Base-by-base conservation (phyloP, 92 coral and sea anemone species). In the Zoanthus sansibaricus region DNA sequence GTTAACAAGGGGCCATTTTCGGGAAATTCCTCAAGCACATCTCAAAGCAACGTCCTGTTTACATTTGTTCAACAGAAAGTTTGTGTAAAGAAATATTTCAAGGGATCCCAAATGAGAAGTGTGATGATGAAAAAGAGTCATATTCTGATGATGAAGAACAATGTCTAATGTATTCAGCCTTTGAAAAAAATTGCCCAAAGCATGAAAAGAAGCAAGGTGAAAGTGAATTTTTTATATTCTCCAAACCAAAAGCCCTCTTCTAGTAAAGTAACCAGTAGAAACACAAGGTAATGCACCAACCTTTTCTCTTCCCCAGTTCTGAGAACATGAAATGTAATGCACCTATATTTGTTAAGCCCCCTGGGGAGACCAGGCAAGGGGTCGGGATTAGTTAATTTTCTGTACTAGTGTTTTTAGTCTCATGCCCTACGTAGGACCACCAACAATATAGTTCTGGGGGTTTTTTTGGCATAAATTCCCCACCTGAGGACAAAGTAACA, bases 261-360 rank as follows among this genome's bases (percentile, higher is more conserved):
- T 56, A 56, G 64, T 56, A 56, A 56, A 56, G 64, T 56, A 56
- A 56, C 64, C 64, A 56, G n/a, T 56, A 56, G 64, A 56, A 56
- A 56, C 64, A 56, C 64, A 56, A 56, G 64, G 64, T 56, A 56
- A 56, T 56, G 64, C 64, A 56, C 64, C 64, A 56, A 56, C 64
- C 64, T 56, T 56, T 56, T 56, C 64, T n/a, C 64, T 56, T 56
- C 64, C 64, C 64, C 64, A 56, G 64, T 56, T 56, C 64, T 56
- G 64, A 56, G 64, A 56, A 56, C 64, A 56, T 56, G 4, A 56
- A 56, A 56, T 8, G 64, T 56, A 56, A 56, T 56, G 64, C 64
- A 56, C 64, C 64, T 56, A 56, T 56, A 56, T 56, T 1, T 56
- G 64, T 56, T 56, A 56, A 56, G 64, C 64, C 52, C 52, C 52